Evolutionary conservation across 53 echinoderm and acorn worm genomes (phyloP), one percentile per base, ranked within the genome.

Genomic region (Patiria pectinifera): DNA sequence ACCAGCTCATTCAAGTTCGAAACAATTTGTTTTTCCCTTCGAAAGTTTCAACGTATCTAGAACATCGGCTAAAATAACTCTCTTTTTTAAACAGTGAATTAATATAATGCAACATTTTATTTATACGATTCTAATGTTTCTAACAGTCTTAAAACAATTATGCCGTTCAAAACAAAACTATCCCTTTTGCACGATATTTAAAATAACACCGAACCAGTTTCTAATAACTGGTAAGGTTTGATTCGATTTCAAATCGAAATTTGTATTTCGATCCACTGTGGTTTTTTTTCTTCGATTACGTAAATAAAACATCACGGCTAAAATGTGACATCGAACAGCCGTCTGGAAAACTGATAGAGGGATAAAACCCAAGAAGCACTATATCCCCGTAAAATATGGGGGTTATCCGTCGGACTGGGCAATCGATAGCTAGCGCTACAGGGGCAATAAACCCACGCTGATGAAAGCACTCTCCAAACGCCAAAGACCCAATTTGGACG

Each of bases 301-400:
- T 53, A 6, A 53, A 53, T 35, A 53, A 53, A 53, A 53, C 53
- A 53, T 6, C 53, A 6, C 53, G 8, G 83, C 6, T 22, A 14
- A 21, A 24, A 11, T 25, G 26, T 9, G 15, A 12, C 85, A 90
- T 69, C 48, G 63, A 81, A 80, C n/a, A 90, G 66, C 90, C 80
- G 80, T 69, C 47, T 47, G 75, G 18, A 63, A 66, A 62, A 45
- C 45, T 66, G 26, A 14, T 53, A 16, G 16, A 11, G 6, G 7
- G 69, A 81, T 81, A 90, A 90, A 80, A 78, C 11, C 80, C 81
- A 63, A 66, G 23, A 62, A 80, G 80, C 26, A 46, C 69, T 81
- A 90, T 90, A 90, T 90, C 90, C 66, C 81, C 90, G 90, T 90
- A 77, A 90, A 90, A 80, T 90, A 90, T 90, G 77, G 90, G 89